These are phyloP conservation scores for Chascanopsetta lugubris DNA, from an alignment of 2,113 vertebrate species.

Conservation along the genomic window DNA sequence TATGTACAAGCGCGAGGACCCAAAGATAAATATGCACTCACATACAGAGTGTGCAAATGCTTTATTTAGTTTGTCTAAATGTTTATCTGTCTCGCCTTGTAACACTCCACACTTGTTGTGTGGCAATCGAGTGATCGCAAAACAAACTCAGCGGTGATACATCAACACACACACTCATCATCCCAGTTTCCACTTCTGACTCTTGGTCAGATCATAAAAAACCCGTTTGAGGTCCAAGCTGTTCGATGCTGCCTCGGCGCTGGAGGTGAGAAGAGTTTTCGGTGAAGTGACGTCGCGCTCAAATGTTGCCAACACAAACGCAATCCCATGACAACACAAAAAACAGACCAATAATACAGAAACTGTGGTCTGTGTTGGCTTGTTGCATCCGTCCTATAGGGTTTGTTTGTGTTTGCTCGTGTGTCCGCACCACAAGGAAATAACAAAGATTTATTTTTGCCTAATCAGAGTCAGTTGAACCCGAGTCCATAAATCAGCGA, in stretches of 20 bases:
- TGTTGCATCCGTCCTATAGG: not conserved
- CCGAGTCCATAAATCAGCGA: slow-evolving; percentile 1
- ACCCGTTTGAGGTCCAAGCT: slow-evolving; percentile 29
- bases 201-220: slow-evolving; percentile 49
- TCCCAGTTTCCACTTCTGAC: slow-evolving; percentile 63
- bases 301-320: slow-evolving; percentile 48
- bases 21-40: slow-evolving; percentile 68
- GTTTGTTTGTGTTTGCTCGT: slow-evolving; percentile 45
- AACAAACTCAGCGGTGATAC: slow-evolving; percentile 65
- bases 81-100: slow-evolving; percentile 75
- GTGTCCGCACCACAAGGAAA: not conserved
- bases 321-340: slow-evolving; percentile 50
- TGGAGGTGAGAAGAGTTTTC: slow-evolving; percentile 49
- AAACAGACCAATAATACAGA: slow-evolving; percentile 44
- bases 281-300: slow-evolving; percentile 25
- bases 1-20: slow-evolving; percentile 55
- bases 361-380: not conserved
- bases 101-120: slow-evolving; percentile 70
- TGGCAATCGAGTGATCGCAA: slow-evolving; percentile 61
- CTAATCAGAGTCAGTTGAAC: slow-evolving; percentile 11
- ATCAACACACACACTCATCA: slow-evolving; percentile 50
- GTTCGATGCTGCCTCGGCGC: slow-evolving; percentile 13
- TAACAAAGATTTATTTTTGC: slow-evolving; percentile 24
- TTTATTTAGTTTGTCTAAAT: slow-evolving; percentile 82
- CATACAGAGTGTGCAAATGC: slow-evolving; percentile 54